Conservation (phyloP, 2,888 invertebrate species). For the Conomelus anceps region DNA sequence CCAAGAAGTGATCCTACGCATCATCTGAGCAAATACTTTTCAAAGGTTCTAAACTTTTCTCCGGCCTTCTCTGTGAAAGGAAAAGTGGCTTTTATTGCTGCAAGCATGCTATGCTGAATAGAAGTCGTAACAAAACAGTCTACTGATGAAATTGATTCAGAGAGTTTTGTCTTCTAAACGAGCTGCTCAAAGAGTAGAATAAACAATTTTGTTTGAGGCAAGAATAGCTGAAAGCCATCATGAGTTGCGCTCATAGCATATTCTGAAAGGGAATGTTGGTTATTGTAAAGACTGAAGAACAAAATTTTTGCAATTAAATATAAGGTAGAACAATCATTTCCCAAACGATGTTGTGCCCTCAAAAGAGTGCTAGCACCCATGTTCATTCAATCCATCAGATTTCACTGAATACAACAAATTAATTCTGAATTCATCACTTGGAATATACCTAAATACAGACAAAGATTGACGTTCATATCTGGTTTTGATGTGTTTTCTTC, state of each 20-base stretch:
- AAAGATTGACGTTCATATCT: too few species aligned
- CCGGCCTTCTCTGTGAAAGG: neutral
- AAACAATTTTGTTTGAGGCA: neutral
- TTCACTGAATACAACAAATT: too few species aligned
- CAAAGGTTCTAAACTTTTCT: neutral
- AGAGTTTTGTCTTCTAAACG: neutral
- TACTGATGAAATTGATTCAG: neutral
- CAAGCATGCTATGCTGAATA: neutral
- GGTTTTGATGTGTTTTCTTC: too few species aligned
- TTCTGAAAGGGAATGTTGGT: neutral
- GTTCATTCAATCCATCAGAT: too few species aligned
- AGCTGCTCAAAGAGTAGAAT: neutral
- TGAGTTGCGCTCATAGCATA: neutral
- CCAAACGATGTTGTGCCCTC: too few species aligned
- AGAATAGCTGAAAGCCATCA: neutral
- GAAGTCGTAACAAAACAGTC: neutral
- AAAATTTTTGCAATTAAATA: neutral
- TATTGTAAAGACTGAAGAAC: neutral
- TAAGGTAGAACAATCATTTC: neutral
- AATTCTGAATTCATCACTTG: too few species aligned
- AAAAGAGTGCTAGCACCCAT: too few species aligned
- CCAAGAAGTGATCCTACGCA: neutral
- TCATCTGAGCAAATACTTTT: neutral
- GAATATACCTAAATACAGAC: too few species aligned
- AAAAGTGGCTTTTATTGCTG: neutral